Evolutionary conservation across 2,888 invertebrate species (phyloP), one percentile per base, ranked within the genome.

Genomic region (Patella caerulea): DNA sequence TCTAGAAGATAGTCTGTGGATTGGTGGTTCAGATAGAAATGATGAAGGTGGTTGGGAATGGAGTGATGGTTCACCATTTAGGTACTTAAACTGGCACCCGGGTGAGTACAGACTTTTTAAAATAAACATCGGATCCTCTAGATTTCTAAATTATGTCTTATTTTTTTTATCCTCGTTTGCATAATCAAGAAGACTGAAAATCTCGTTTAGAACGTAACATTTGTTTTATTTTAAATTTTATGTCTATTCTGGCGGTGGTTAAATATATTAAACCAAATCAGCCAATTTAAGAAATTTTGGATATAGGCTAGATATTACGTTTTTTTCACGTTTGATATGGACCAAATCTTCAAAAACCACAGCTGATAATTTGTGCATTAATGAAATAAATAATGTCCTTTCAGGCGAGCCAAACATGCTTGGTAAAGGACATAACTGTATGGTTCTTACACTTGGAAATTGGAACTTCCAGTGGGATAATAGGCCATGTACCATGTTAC

Each of bases 401-500:
- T 5, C 77, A 81, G 86, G 87, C 34, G 85, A 87, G 72, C 87
- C 87, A 2, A 85, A 86, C 71, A 80, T 82, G 70, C 12, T n/a
- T 15, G 65, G 71, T 24, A 34, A 78, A 71, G 76, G 83, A 78
- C 82, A 84, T 72, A 83, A 87, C 74, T 87, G 87, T 81, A 82
- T 79, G 12, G 85, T 85, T 74, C 82, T 87, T 55, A 84, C 65
- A 1, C 19, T 85, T 1, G 78, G 83, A 0, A 19, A 53, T 52
- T 86, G 85, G 86, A 80, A 79, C 45, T 87, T 83, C 75, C 80
- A 85, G 75, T 88, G 88, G 88, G 86, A 87, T 75, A 86, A 88
- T 70, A 81, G 82, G 65, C 59, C 81, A 24, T 88, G 88, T 80
- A 79, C 77, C 55, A 82, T 79, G 17, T 82, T 82, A 74, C 83